These are phyloP conservation scores for Oryzias sinensis DNA, from an alignment of 2,797 vertebrate genomes.

Conservation along the genomic window DNA sequence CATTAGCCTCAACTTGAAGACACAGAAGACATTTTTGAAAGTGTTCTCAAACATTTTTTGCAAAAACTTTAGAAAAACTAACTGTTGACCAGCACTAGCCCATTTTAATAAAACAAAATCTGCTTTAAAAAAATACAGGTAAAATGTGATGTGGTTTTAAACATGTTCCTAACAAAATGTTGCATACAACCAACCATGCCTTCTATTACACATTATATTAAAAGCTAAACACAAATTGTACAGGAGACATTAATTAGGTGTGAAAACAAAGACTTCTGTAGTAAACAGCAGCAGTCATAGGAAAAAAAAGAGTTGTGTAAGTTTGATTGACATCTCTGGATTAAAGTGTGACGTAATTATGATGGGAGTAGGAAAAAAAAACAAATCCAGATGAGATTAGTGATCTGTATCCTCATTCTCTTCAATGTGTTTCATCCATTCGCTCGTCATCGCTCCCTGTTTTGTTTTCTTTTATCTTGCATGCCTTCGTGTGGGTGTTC, in stretches of 20 bases:
- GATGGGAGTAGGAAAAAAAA: constrained; percentile 62
- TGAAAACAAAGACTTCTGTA: constrained; percentile 21
- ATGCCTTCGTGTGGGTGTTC: constrained; percentile 18
- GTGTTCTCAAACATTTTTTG: no score
- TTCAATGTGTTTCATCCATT: constrained; percentile 32
- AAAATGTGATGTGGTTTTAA: no score
- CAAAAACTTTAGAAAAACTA: no score
- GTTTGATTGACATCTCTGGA: constrained; percentile 70
- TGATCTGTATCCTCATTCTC: constrained; percentile 52
- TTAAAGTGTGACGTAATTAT: constrained; percentile 74
- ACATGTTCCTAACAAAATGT: no score
- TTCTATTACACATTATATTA: neutral
- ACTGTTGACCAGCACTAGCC: no score
- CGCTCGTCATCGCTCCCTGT: constrained; percentile 33
- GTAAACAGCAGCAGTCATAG: constrained; percentile 21
- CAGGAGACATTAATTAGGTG: constrained; percentile 11
- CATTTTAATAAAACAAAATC: neutral
- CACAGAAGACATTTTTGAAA: no score
- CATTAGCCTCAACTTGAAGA: no score
- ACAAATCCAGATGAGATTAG: constrained; percentile 77
- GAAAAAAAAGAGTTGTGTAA: constrained; percentile 49
- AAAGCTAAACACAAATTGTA: constrained; percentile 13
- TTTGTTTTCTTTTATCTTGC: constrained; percentile 25
- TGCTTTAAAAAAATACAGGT: no score
- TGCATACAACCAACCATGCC: no score